Evolutionary conservation across 2,113 vertebrate species (phyloP).

Genomic region (Mesitornis unicolor): DNA sequence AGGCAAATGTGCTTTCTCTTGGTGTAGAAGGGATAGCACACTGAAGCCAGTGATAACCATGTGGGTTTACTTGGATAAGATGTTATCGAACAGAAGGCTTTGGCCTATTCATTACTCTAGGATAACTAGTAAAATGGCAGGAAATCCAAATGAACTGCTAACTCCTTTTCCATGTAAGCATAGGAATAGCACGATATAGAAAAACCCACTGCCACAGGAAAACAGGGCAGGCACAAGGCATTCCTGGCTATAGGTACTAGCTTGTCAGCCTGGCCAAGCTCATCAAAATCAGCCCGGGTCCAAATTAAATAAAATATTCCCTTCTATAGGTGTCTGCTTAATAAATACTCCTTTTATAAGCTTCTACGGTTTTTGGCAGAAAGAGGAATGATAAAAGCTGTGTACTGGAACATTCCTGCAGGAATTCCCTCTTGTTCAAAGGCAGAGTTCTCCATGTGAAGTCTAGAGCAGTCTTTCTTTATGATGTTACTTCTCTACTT

Average conservation of each 20-base stretch:
- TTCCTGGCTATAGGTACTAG: not conserved
- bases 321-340: not conserved
- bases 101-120: not conserved
- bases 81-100: not conserved
- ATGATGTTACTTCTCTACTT: not conserved
- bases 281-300: not conserved
- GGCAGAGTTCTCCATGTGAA: not conserved
- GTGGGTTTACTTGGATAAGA: not conserved
- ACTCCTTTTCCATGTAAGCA: not conserved
- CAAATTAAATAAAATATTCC: not conserved
- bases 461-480: not conserved
- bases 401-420: not conserved
- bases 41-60: not conserved
- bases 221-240: not conserved
- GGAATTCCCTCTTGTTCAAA: not conserved
- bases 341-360: not conserved
- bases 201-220: fast-evolving
- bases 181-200: not conserved
- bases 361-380: fast-evolving
- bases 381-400: not conserved
- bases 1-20: not conserved
- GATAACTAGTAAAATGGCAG: not conserved
- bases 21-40: fast-evolving
- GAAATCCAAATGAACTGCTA: not conserved
- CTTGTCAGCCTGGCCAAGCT: not conserved